Percentiles rank a stretch among this genome's conserved stretches.
Evolutionary conservation across 1,140 invertebrate genomes (phyloP).

Genomic region (Ostrea denselamellosa): DNA sequence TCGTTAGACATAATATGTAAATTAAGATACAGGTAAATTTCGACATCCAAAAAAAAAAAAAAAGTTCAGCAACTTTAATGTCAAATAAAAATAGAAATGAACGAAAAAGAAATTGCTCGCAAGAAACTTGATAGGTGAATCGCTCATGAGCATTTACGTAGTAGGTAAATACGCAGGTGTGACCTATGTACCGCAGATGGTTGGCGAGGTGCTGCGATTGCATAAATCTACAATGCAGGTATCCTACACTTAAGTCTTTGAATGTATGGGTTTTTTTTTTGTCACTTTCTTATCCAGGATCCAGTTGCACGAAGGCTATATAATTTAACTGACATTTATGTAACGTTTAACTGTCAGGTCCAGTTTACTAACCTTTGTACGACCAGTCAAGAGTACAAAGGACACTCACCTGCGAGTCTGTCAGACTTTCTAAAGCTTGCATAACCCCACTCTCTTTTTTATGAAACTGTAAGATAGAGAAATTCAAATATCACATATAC

Average conservation of each 20-base stretch:
- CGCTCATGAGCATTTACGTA: neutral
- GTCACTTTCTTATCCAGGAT: neutral
- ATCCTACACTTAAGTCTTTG: too few relatives aligned
- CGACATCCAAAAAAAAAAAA: too few relatives aligned
- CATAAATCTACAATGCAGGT: neutral
- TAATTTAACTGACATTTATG: too few relatives aligned
- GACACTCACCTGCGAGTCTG: conserved; percentile 87
- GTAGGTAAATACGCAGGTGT: neutral
- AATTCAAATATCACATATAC: neutral
- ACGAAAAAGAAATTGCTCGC: neutral
- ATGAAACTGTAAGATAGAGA: conserved; percentile 87
- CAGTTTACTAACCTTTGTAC: neutral
- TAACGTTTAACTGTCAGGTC: too few relatives aligned
- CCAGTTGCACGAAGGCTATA: too few relatives aligned
- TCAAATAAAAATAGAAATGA: neutral
- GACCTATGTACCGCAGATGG: neutral
- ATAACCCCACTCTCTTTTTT: conserved; percentile 95
- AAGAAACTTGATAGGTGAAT: neutral
- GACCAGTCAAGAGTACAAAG: neutral
- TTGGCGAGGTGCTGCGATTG: neutral
- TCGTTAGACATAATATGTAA: neutral
- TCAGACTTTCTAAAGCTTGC: conserved; percentile 95
- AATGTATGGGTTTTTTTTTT: neutral
- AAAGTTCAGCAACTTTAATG: neutral
- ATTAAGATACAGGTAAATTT: neutral